These are phyloP conservation scores for Berghia stephanieae DNA, from an alignment of 1,140 invertebrate genomes.

Conservation along the genomic window DNA sequence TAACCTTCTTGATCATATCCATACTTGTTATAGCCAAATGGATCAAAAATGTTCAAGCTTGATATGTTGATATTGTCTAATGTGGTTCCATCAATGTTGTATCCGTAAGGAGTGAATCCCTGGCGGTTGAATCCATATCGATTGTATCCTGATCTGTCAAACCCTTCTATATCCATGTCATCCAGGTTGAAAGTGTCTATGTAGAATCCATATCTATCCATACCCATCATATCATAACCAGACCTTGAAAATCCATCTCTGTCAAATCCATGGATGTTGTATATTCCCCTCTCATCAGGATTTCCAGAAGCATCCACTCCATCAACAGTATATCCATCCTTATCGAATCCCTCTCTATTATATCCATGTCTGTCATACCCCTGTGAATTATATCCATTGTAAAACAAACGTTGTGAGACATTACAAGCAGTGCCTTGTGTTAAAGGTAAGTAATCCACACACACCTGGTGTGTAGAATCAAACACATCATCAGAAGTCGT, in stretches of 20 bases:
- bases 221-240: slow-evolving; percentile 51
- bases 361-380: slow-evolving; percentile 56
- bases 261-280: slow-evolving; percentile 46
- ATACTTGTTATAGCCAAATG: slow-evolving; percentile 52
- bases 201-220: slow-evolving; percentile 53
- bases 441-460: slow-evolving; percentile 52
- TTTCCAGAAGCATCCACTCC: slow-evolving; percentile 45
- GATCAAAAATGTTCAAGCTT: slow-evolving; percentile 42
- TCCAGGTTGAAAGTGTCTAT: slow-evolving; percentile 53
- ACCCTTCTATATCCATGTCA: slow-evolving; percentile 51
- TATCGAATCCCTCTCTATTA: slow-evolving; percentile 48
- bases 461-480: slow-evolving; percentile 47
- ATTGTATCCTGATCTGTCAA: slow-evolving; percentile 54
- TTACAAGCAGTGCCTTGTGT: slow-evolving; percentile 49
- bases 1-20: slow-evolving; percentile 54
- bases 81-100: slow-evolving; percentile 42
- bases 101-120: slow-evolving; percentile 48
- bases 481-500: slow-evolving; percentile 52
- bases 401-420: slow-evolving; percentile 27
- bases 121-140: slow-evolving; percentile 54
- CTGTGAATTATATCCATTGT: slow-evolving; percentile 44
- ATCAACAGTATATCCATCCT: slow-evolving; percentile 44
- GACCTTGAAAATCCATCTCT: slow-evolving; percentile 47
- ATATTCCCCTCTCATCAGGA: slow-evolving; percentile 43
- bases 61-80: slow-evolving; percentile 24